A percentile compares a stretch with the other conserved stretches of the same genome.
Conservation (phyloP, 2,888 invertebrate genomes). For the Seira ritae region DNA sequence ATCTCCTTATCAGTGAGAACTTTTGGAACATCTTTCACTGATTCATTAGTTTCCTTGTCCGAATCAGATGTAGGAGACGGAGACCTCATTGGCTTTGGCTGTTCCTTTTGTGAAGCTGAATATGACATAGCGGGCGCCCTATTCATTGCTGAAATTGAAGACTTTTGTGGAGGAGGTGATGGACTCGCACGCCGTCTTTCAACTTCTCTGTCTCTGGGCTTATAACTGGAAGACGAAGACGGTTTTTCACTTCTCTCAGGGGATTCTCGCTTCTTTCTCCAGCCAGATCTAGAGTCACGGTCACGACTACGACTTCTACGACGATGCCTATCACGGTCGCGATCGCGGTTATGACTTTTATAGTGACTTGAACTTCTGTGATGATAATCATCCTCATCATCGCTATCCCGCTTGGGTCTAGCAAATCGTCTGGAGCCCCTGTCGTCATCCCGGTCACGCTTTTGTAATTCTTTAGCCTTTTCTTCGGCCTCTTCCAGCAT, state of each 20-base stretch:
- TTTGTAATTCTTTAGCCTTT: slow-evolving; percentile 50
- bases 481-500: slow-evolving; percentile 78
- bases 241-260: slow-evolving; percentile 4
- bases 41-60: slow-evolving; percentile 30
- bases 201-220: not conserved
- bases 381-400: slow-evolving; percentile 54
- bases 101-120: not conserved
- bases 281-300: slow-evolving; percentile 30
- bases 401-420: slow-evolving; percentile 66
- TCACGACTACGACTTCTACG: slow-evolving; percentile 28
- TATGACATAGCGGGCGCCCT: no score
- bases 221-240: not conserved
- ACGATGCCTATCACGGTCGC: slow-evolving; percentile 35
- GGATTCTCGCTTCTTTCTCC: slow-evolving; percentile 29
- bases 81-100: not conserved
- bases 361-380: slow-evolving; percentile 31
- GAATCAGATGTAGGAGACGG: slow-evolving; percentile 30
- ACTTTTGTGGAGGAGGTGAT: not conserved
- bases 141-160: not conserved
- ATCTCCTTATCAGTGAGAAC: slow-evolving; percentile 87
- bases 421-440: slow-evolving; percentile 55
- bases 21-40: slow-evolving; percentile 45
- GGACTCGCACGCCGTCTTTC: not conserved
- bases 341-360: slow-evolving; percentile 26
- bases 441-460: slow-evolving; percentile 20